Evolutionary conservation across 1,140 invertebrate species (phyloP).

Genomic region (Plutomurus gul): DNA sequence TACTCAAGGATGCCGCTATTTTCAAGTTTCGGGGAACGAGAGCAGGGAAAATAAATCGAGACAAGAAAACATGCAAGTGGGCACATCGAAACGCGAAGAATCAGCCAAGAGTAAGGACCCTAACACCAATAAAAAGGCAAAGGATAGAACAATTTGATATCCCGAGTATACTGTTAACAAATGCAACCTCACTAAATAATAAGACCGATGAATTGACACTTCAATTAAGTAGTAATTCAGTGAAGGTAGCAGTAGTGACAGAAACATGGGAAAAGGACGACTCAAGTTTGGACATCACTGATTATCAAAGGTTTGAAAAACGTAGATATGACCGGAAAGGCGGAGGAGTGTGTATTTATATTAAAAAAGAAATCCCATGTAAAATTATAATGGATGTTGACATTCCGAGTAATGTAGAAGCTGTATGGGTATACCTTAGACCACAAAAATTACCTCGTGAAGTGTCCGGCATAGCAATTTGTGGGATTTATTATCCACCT

Average conservation of each 20-base stretch:
- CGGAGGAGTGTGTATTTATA: neutral
- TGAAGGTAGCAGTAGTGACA: no score
- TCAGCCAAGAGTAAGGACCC: neutral
- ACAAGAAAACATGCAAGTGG: neutral
- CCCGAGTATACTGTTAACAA: no score
- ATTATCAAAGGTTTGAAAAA: neutral
- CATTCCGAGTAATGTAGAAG: neutral
- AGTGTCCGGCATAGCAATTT: neutral
- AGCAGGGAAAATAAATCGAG: neutral
- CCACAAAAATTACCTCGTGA: neutral
- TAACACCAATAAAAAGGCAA: no score
- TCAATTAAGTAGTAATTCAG: no score
- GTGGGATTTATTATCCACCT: neutral
- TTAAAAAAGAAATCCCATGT: neutral
- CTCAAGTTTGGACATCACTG: no score
- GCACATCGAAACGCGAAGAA: neutral
- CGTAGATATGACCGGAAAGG: neutral
- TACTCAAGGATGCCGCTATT: no score
- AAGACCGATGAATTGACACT: no score
- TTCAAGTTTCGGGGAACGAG: no score
- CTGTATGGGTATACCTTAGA: neutral
- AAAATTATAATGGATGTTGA: neutral
- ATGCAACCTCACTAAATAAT: no score
- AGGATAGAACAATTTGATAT: no score
- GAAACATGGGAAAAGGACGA: no score